A percentile compares a stretch with the other conserved stretches of the same genome.
These are phyloP conservation scores for Strongylocentrotus purpuratus DNA, from an alignment of 35 echinoderm and acorn worm genomes.

Conservation along the genomic window DNA sequence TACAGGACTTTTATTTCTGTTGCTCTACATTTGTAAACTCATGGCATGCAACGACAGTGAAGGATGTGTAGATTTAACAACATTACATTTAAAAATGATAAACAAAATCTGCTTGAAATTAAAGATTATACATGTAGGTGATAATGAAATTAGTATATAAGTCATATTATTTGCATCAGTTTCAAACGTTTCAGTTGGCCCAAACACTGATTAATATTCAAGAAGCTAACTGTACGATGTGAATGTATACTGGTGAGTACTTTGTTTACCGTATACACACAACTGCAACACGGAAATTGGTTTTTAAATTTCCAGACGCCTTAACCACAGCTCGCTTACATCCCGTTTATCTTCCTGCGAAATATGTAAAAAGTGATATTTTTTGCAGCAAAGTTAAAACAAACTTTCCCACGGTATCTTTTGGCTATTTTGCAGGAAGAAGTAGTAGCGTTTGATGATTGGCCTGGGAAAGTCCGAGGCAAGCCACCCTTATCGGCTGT, in stretches of 20 bases:
- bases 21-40: too few relatives aligned
- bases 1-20: too few relatives aligned
- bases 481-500: conserved; percentile 40
- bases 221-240: not conserved
- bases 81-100: not conserved
- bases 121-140: not conserved
- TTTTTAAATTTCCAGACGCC: not conserved
- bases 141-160: too few relatives aligned
- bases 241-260: not conserved
- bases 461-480: conserved; percentile 34
- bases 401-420: conserved; percentile 42
- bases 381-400: conserved; percentile 30
- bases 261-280: not conserved
- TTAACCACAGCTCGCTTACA: not conserved
- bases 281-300: conserved; percentile 21
- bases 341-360: conserved; percentile 45
- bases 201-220: not conserved
- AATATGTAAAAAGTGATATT: conserved; percentile 28
- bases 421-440: conserved; percentile 29
- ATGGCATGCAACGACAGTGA: too few relatives aligned
- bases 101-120: not conserved
- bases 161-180: not conserved
- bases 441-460: not conserved
- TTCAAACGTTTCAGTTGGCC: not conserved
- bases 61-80: too few relatives aligned